A percentile compares a stretch with the other conserved stretches of the same genome.
These are phyloP conservation scores for Mimachlamys varia DNA, from an alignment of 2,888 invertebrate species.

Conservation along the genomic window DNA sequence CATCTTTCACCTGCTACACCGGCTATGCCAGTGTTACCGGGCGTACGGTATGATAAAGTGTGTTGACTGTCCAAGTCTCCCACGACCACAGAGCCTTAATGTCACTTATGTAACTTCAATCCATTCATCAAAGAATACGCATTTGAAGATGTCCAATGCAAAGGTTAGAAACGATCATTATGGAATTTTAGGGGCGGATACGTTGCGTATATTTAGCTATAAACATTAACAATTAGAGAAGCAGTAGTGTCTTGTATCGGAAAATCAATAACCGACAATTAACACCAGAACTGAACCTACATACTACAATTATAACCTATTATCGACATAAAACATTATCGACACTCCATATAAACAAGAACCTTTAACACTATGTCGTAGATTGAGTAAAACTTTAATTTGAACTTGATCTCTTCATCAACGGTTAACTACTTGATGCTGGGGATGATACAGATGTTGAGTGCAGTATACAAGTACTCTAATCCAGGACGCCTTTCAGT, in stretches of 20 bases:
- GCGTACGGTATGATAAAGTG: no score
- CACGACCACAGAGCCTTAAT: no score
- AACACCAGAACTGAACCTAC: not conserved
- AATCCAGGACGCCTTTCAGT: not conserved
- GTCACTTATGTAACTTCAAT: not conserved
- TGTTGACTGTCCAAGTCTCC: no score
- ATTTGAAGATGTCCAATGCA: no score
- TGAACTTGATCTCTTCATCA: not conserved
- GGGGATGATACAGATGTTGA: not conserved
- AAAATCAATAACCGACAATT: not conserved
- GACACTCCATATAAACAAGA: not conserved
- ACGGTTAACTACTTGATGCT: not conserved
- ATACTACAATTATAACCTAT: not conserved
- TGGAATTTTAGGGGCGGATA: no score
- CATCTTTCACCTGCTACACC: no score
- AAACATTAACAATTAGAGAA: not conserved
- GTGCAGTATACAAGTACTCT: not conserved
- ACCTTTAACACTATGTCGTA: not conserved
- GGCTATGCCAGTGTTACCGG: no score
- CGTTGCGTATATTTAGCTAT: no score
- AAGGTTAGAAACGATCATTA: no score
- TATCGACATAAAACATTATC: not conserved
- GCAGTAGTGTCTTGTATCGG: not conserved
- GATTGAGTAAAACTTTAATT: not conserved
- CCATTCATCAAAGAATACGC: no score